A percentile compares a stretch with the other conserved stretches of the same genome.
These are phyloP conservation scores for Drosophila oshimai DNA, from an alignment of 1,140 invertebrate genomes.

Conservation along the genomic window DNA sequence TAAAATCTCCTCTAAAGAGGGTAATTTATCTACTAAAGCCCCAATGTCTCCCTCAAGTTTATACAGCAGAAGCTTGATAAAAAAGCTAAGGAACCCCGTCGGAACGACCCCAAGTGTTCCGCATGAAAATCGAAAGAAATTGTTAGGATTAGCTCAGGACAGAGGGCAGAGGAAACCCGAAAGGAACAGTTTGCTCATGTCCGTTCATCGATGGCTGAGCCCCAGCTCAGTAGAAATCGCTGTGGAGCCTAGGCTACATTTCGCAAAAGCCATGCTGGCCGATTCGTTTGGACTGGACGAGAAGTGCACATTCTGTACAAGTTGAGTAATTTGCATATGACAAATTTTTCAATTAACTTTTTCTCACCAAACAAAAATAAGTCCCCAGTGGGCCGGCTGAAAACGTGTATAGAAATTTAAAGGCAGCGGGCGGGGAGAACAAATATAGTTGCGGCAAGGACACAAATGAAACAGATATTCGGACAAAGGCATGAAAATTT, in stretches of 20 bases:
- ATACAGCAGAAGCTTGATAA: neutral
- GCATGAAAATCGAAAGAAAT: slow-evolving; percentile 51
- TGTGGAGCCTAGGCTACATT: slow-evolving; percentile 17
- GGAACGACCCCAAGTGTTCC: slow-evolving; percentile 33
- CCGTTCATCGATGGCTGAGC: slow-evolving; percentile 29
- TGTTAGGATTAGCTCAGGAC: slow-evolving; percentile 54
- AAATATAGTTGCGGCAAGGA: neutral
- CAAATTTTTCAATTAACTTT: slow-evolving; percentile 72
- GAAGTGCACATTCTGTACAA: neutral
- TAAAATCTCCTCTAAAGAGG: neutral
- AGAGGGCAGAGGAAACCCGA: neutral
- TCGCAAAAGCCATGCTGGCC: slow-evolving; percentile 15
- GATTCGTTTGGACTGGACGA: neutral
- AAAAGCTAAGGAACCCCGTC: slow-evolving; percentile 4
- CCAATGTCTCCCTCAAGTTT: neutral
- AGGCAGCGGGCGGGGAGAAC: neutral
- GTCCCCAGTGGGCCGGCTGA: slow-evolving; percentile 28
- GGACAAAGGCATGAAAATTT: slow-evolving; percentile 44
- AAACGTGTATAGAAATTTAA: too few relatives aligned
- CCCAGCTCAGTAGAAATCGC: slow-evolving; percentile 11
- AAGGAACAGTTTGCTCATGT: slow-evolving; percentile 25
- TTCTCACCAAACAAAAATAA: slow-evolving; percentile 41
- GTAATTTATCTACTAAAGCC: slow-evolving; percentile 6
- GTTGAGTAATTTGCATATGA: slow-evolving; percentile 66
- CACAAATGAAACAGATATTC: slow-evolving; percentile 30